phyloP scores from a whole-genome alignment of 2,113 vertebrate genomes.

The Acinonyx jubatus region DNA sequence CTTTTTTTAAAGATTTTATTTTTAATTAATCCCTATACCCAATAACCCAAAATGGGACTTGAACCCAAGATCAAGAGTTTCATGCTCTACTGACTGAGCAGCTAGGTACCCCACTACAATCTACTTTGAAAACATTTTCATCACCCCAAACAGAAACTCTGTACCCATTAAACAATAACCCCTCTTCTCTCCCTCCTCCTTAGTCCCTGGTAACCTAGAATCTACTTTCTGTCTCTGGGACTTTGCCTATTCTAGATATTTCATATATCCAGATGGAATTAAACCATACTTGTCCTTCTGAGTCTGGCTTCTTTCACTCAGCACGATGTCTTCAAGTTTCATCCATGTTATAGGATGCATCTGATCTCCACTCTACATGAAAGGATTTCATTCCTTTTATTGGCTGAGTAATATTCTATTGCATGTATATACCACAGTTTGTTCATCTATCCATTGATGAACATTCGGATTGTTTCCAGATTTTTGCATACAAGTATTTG shows the following conservation, averaged over 20 bases:
- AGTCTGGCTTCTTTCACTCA: slow-evolving; percentile 22
- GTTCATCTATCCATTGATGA: not conserved
- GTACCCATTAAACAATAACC: not conserved
- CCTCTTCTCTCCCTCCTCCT: not conserved
- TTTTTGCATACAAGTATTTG: slow-evolving; percentile 9
- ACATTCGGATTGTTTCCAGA: not conserved
- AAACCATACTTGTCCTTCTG: not conserved
- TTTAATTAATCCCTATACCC: not conserved
- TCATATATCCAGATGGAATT: not conserved
- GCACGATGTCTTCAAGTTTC: not conserved
- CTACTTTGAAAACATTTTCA: not conserved
- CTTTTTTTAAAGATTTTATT: not conserved
- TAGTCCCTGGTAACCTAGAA: not conserved
- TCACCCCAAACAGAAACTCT: not conserved
- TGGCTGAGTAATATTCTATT: slow-evolving; percentile 11
- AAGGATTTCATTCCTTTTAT: slow-evolving; percentile 14
- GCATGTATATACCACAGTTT: not conserved
- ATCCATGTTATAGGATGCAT: not conserved
- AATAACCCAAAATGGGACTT: not conserved
- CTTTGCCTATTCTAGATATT: not conserved
- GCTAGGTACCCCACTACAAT: not conserved
- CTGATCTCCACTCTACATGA: not conserved
- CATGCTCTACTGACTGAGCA: not conserved
- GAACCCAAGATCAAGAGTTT: not conserved
- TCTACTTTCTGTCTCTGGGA: not conserved